phyloP scores from a whole-genome alignment of 2,888 invertebrate genomes.

The Callyntrura guangdongensis region DNA sequence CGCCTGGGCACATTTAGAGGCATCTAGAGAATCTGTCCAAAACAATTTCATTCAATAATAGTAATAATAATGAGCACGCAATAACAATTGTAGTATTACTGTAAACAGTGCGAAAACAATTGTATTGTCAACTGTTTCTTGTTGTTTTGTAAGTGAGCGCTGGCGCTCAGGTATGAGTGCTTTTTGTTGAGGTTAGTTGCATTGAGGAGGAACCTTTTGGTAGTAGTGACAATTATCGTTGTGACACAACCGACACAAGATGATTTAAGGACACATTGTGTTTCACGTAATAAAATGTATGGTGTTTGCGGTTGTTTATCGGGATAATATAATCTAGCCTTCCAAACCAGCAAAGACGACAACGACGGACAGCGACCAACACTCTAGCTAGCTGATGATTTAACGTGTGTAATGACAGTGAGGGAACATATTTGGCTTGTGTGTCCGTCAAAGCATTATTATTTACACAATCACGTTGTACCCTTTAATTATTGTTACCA shows the following conservation, averaged over 20 bases:
- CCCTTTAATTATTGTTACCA: slow-evolving; percentile 55
- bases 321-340: slow-evolving; percentile 40
- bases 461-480: slow-evolving; percentile 47
- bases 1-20: not conserved
- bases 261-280: slow-evolving; percentile 46
- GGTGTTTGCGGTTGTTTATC: slow-evolving; percentile 39
- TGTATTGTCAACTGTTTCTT: slow-evolving; percentile 38
- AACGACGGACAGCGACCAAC: not conserved
- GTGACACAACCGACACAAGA: slow-evolving; percentile 44
- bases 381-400: too few species aligned
- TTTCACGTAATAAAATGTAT: slow-evolving; percentile 22
- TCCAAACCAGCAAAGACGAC: slow-evolving; percentile 26
- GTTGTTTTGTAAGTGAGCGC: not conserved
- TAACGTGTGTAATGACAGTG: not conserved
- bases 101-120: slow-evolving; percentile 44
- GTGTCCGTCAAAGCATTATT: slow-evolving; percentile 47
- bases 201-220: slow-evolving; percentile 7
- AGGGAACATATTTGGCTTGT: not conserved
- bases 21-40: not conserved
- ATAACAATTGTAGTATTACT: not conserved
- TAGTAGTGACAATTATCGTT: slow-evolving; percentile 19
- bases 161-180: not conserved
- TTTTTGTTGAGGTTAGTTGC: not conserved
- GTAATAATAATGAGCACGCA: not conserved
- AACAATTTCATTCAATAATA: slow-evolving; percentile 5